These are phyloP conservation scores for Drosophila quadrilineata DNA, from an alignment of 1,140 invertebrate species.

Conservation along the genomic window DNA sequence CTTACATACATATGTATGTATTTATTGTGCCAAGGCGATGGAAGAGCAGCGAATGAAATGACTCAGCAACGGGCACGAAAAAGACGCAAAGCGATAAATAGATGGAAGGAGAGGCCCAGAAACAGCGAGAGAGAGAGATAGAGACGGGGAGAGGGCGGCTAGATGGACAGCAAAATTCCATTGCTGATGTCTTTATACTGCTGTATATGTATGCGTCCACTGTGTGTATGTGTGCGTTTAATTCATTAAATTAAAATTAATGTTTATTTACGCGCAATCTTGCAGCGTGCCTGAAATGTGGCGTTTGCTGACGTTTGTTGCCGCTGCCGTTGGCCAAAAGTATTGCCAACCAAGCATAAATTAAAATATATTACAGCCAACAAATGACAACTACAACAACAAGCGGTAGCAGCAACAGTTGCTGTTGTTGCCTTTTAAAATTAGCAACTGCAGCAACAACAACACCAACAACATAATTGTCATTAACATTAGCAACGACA, in stretches of 20 bases:
- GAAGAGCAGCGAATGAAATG: constrained; percentile 15
- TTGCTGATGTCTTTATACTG: constrained; percentile 30
- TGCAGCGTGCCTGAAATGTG: constrained; percentile 49
- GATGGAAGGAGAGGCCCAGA: background rate
- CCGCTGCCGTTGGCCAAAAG: constrained; percentile 57
- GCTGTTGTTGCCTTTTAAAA: too few species aligned
- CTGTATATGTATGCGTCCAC: constrained; percentile 8
- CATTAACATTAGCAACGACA: constrained; percentile 65
- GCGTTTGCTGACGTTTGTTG: constrained; percentile 20
- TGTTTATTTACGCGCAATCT: constrained; percentile 72
- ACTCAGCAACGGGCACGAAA: constrained; percentile 31
- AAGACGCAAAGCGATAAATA: background rate
- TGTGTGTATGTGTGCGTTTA: constrained; percentile 42
- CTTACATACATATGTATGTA: constrained; percentile 49
- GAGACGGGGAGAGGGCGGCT: background rate
- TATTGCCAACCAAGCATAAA: constrained; percentile 72
- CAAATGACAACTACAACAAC: constrained; percentile 9
- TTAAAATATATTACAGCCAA: constrained; percentile 70
- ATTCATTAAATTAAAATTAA: constrained; percentile 80
- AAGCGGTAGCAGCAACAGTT: background rate
- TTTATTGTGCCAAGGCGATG: constrained; percentile 70
- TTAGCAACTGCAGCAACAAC: constrained; percentile 14
- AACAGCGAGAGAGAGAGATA: too few species aligned
- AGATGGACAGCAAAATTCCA: constrained; percentile 3
- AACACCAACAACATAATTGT: constrained; percentile 19